phyloP scores from a whole-genome alignment of 2,113 vertebrate species.

The Hippocampus barbouri region DNA sequence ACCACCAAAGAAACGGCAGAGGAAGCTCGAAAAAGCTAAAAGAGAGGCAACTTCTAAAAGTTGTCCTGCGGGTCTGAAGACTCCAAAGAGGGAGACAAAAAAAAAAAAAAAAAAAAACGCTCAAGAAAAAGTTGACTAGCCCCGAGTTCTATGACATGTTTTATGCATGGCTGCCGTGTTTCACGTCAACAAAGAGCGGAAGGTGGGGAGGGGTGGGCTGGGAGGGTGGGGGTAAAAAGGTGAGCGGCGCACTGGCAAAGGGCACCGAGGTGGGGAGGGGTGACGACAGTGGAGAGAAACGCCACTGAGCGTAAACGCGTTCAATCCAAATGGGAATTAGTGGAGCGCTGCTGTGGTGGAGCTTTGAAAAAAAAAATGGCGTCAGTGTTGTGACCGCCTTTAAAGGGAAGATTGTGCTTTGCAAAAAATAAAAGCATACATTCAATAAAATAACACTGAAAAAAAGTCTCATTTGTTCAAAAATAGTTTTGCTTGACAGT shows the following conservation, averaged over 20 bases:
- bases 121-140: slow-evolving; percentile 51
- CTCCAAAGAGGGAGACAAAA: slow-evolving; percentile 30
- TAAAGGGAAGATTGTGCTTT: too few relatives aligned
- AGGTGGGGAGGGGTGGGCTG: slow-evolving; percentile 18
- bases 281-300: slow-evolving; percentile 20
- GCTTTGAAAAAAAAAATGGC: background rate
- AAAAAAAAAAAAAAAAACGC: slow-evolving; percentile 47
- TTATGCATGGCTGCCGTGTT: slow-evolving; percentile 63
- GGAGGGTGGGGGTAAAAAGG: slow-evolving; percentile 36
- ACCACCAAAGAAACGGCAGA: background rate
- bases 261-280: slow-evolving; percentile 13
- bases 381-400: background rate
- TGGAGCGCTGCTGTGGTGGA: background rate
- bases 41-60: slow-evolving; percentile 53
- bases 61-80: slow-evolving; percentile 52
- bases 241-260: slow-evolving; percentile 44
- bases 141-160: slow-evolving; percentile 51
- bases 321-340: background rate
- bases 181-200: slow-evolving; percentile 60
- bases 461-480: too few relatives aligned
- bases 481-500: too few relatives aligned
- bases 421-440: too few relatives aligned
- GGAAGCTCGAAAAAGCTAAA: slow-evolving; percentile 33
- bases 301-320: slow-evolving; percentile 28
- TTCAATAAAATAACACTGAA: too few relatives aligned